Percentiles rank a stretch among this genome's conserved stretches.
Conservation (phyloP, 2,888 invertebrate genomes). For the Gymnosoma rotundatum region DNA sequence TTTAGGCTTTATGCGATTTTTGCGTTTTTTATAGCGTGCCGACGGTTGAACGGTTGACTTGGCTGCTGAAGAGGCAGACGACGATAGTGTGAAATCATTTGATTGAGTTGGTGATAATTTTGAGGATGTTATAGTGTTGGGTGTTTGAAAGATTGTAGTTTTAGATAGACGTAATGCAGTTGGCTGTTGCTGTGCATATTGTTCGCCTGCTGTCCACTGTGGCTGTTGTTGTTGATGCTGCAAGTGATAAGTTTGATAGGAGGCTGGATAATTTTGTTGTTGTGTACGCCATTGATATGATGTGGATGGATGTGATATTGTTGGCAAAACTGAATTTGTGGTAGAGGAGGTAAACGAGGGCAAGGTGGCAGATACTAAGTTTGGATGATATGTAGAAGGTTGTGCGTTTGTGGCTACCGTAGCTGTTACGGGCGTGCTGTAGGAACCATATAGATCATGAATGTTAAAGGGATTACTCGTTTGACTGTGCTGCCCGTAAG, state of each 20-base stretch:
- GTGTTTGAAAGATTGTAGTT: conserved; percentile 54
- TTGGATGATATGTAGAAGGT: conserved; percentile 62
- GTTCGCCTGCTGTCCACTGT: conserved; percentile 41
- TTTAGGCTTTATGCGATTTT: conserved; percentile 77
- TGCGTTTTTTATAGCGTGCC: conserved; percentile 75
- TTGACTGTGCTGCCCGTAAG: conserved; percentile 73
- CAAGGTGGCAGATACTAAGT: conserved; percentile 34
- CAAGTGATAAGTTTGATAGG: conserved; percentile 63
- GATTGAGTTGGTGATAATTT: conserved; percentile 56
- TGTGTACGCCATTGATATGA: conserved; percentile 69
- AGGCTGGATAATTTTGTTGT: conserved; percentile 62
- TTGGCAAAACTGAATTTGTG: conserved; percentile 22
- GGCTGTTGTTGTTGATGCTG: conserved; percentile 57
- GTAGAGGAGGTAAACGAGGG: conserved; percentile 23
- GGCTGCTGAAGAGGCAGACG: conserved; percentile 28
- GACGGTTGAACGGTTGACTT: conserved; percentile 39
- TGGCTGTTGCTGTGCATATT: conserved; percentile 35
- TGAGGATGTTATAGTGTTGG: conserved; percentile 51
- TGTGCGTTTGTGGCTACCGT: conserved; percentile 57
- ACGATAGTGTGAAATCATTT: conserved; percentile 36
- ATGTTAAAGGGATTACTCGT: conserved; percentile 72
- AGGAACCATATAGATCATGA: conserved; percentile 71
- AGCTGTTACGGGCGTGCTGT: conserved; percentile 66
- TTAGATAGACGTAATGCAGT: conserved; percentile 51
- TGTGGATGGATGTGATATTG: conserved; percentile 53